A percentile compares a stretch with the other conserved stretches of the same genome.
phyloP scores from a whole-genome alignment of 2,888 invertebrate genomes.

The Drosophila antonietae region DNA sequence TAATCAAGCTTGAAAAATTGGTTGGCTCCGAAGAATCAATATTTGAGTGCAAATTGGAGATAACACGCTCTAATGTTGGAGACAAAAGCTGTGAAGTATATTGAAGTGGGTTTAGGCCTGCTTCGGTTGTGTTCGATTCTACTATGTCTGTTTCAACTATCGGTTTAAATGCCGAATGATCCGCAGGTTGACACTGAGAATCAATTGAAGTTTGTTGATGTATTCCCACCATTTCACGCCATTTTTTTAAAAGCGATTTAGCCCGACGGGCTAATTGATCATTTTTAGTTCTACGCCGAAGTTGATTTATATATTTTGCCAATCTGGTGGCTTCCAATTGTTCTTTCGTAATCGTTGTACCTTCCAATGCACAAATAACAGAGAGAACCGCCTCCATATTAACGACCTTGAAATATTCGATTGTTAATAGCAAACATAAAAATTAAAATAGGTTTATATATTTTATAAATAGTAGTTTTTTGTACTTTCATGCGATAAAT shows the following conservation, averaged over 20 bases:
- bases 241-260: conserved; percentile 95
- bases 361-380: conserved; percentile 97
- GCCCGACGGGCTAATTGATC: conserved; percentile 94
- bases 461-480: background rate
- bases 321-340: conserved; percentile 93
- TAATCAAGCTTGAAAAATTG: conserved; percentile 51
- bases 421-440: background rate
- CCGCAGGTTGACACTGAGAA: conserved; percentile 44
- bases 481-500: background rate
- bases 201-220: conserved; percentile 63
- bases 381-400: conserved; percentile 97
- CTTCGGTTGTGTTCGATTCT: conserved; percentile 20
- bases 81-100: conserved; percentile 18
- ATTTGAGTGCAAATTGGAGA: conserved; percentile 33
- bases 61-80: conserved; percentile 24
- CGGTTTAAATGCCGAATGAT: conserved; percentile 23
- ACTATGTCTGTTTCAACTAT: conserved; percentile 9
- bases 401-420: conserved; percentile 89
- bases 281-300: conserved; percentile 93
- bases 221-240: conserved; percentile 94
- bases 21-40: conserved; percentile 30
- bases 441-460: background rate
- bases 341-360: conserved; percentile 86
- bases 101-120: conserved; percentile 7
- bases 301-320: conserved; percentile 96